Evolutionary conservation across 1,140 invertebrate species (phyloP).

Genomic region (Leptinotarsa undecemlineata): DNA sequence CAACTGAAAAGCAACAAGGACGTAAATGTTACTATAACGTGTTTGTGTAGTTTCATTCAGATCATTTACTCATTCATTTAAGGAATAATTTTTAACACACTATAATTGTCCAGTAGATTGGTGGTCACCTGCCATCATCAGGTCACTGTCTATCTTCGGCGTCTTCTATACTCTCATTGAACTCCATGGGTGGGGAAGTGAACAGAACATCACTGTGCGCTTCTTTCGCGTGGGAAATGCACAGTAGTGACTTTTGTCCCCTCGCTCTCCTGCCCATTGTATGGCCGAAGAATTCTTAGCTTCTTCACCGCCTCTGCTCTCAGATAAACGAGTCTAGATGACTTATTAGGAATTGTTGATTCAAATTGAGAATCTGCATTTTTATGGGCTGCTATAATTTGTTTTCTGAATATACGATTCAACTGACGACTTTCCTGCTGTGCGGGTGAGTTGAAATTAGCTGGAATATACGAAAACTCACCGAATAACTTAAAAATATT

Average conservation of each 20-base stretch:
- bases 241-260: not conserved
- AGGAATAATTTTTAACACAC: not conserved
- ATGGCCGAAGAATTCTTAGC: conserved; percentile 1
- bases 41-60: not conserved
- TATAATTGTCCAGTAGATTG: not conserved
- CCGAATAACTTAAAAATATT: not conserved
- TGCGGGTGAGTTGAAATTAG: not conserved
- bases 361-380: conserved; percentile 8
- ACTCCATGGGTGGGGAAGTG: conserved; percentile 3
- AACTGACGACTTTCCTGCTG: not conserved
- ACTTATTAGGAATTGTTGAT: conserved; percentile 8
- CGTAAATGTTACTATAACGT: too few species aligned
- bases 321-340: conserved; percentile 5
- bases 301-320: conserved; percentile 7
- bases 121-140: not conserved
- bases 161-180: conserved; percentile 8
- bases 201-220: conserved; percentile 14
- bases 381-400: conserved; percentile 8
- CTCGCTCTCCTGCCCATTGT: conserved; percentile 13
- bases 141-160: conserved; percentile 2
- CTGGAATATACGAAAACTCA: not conserved
- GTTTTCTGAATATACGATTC: conserved; percentile 3
- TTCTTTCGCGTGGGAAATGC: conserved; percentile 14
- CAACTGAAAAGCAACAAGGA: too few species aligned
- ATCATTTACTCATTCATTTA: not conserved